Evolutionary conservation across 2,888 invertebrate species (phyloP).

Genomic region (Gisinianus flammeolus): DNA sequence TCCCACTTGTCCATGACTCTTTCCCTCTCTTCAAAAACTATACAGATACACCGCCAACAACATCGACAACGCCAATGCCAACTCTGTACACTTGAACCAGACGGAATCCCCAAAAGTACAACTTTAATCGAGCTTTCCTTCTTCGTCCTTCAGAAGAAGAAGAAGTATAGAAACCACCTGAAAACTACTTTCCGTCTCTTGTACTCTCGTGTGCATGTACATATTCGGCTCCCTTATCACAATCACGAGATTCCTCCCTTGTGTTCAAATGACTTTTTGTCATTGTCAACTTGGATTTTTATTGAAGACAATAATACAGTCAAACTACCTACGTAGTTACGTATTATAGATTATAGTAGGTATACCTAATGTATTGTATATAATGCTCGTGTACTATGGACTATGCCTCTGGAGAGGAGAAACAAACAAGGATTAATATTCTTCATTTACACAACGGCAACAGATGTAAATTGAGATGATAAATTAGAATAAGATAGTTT

Average conservation of each 20-base stretch:
- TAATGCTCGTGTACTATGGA: neutral
- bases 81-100: too few relatives aligned
- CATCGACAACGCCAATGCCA: too few relatives aligned
- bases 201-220: neutral
- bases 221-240: neutral
- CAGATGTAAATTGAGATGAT: constrained; percentile 21
- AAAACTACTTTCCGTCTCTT: neutral
- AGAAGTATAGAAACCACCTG: neutral
- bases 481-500: neutral
- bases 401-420: neutral
- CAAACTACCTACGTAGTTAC: neutral
- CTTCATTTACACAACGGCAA: constrained; percentile 9
- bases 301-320: neutral
- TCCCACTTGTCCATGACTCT: too few relatives aligned
- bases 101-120: neutral
- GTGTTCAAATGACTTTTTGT: neutral
- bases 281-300: neutral
- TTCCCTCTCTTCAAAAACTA: too few relatives aligned
- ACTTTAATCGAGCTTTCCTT: neutral
- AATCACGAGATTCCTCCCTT: neutral
- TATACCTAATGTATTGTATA: too few relatives aligned
- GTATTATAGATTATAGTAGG: too few relatives aligned
- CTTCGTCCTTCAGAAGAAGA: neutral
- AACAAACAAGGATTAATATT: neutral
- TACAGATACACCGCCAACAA: too few relatives aligned